Base-by-base conservation (phyloP, 30 jellyfish, hydroid and myxozoan genomes). In the Chrysaora quinquecirrha region DNA sequence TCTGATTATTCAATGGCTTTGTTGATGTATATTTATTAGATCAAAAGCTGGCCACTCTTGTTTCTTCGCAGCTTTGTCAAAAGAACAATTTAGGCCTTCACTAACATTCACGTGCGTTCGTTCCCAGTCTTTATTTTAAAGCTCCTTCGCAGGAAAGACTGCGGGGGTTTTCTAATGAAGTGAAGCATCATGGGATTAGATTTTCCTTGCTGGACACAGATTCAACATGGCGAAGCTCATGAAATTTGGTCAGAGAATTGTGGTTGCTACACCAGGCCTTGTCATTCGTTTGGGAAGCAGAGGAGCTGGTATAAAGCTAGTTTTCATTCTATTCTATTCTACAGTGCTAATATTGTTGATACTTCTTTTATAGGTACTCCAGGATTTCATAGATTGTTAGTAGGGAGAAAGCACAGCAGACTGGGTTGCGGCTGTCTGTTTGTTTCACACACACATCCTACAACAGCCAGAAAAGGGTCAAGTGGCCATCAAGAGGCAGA, bases 161-260 rank as follows among this genome's bases (percentile, higher is more conserved):
- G 67, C 90, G 73, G 49, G 33, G 66, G 24, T 16, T 0, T 12
- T 22, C 28, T 0, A 3, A 32, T 0, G 1, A 7, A 32, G 92
- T 73, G 70, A n/a, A 28, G 92, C 73, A 54, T 61, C 58, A 22
- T 61, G 92, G 92, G 92, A 30, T n/a, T 56, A 9, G 0, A 23
- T 20, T 19, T 24, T 68, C 66, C 86, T 64, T 64, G 64, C 61
- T 71, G 75, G 3, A n/a, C 54, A 31, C 20, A 69, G 10, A 32
- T 69, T 46, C 88, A 91, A 85, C 63, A 91, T 91, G 98, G 98
- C 98, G 95, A 91, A 84, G 66, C 83, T 83, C 19, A 56, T 71
- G 64, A 89, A 90, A 70, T 34, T 91, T 31, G 98, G 94, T 7
- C 98, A 91, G 34, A 63, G 84, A 89, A 92, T 83, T 35, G 68